Conservation (phyloP, 2,888 invertebrate genomes). For the Drosophila pseudotakahashii region DNA sequence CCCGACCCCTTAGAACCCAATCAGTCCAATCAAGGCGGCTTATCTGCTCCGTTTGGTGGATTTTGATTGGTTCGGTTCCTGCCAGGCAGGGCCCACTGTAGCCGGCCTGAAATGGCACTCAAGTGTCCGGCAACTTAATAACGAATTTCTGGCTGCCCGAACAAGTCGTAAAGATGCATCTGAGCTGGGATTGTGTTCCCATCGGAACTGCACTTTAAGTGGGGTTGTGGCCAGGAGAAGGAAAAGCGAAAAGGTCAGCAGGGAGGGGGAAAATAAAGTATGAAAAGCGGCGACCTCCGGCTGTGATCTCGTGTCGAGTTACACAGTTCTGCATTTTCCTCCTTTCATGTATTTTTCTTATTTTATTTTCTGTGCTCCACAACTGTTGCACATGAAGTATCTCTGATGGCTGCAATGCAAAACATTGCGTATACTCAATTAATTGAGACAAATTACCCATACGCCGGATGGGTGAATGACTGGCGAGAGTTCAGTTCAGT, state of each 20-base stretch:
- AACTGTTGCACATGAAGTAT: constrained; percentile 19
- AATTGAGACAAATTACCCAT: constrained; percentile 59
- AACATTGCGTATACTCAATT: constrained; percentile 62
- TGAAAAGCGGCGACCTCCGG: constrained; percentile 9
- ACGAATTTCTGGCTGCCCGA: constrained; percentile 35
- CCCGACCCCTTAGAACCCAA: background rate
- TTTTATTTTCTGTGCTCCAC: constrained; percentile 7
- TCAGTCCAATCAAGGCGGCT: constrained; percentile 25
- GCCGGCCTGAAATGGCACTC: constrained; percentile 33
- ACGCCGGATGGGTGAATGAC: constrained; percentile 42
- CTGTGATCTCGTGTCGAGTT: constrained; percentile 39
- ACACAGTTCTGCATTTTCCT: constrained; percentile 17
- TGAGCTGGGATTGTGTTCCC: constrained; percentile 24
- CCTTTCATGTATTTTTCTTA: background rate
- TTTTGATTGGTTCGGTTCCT: constrained; percentile 14
- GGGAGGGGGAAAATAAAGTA: too few relatives aligned
- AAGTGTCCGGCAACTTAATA: constrained; percentile 38
- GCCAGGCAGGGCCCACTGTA: constrained; percentile 21
- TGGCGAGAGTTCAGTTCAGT: constrained; percentile 23
- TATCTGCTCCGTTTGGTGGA: constrained; percentile 16
- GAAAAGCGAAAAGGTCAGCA: background rate
- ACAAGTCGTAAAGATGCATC: constrained; percentile 33
- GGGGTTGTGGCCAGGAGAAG: background rate
- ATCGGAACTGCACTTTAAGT: constrained; percentile 23
- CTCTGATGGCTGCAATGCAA: constrained; percentile 20